phyloP scores from a whole-genome alignment of 2,797 vertebrate genomes.

The Thunnus albacares region DNA sequence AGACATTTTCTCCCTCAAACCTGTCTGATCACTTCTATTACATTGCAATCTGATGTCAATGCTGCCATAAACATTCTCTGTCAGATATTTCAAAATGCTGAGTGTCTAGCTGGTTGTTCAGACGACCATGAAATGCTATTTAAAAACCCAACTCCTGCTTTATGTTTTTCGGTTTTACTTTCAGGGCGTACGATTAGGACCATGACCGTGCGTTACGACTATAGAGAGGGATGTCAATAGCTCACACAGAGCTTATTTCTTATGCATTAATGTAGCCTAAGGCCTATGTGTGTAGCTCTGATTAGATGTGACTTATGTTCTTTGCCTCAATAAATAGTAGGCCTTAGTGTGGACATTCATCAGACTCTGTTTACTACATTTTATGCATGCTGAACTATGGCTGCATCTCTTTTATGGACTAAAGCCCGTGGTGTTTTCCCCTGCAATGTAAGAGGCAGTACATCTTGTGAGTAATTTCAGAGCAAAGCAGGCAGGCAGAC shows the following conservation, averaged over 20 bases:
- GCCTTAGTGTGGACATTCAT: slow-evolving; percentile 70
- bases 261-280: slow-evolving; percentile 71
- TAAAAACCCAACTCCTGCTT: slow-evolving; percentile 64
- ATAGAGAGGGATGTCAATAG: slow-evolving; percentile 68
- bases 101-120: slow-evolving; percentile 58
- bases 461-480: slow-evolving; percentile 67
- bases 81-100: slow-evolving; percentile 59
- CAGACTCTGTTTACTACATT: slow-evolving; percentile 74
- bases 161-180: slow-evolving; percentile 64
- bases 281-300: slow-evolving; percentile 61
- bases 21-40: slow-evolving; percentile 42
- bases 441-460: slow-evolving; percentile 55
- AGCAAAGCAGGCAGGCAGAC: slow-evolving; percentile 36
- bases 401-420: slow-evolving; percentile 70
- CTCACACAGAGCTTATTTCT: slow-evolving; percentile 66
- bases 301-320: slow-evolving; percentile 81
- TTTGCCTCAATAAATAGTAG: slow-evolving; percentile 67
- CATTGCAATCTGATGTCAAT: slow-evolving; percentile 34
- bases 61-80: slow-evolving; percentile 46
- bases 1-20: slow-evolving; percentile 3
- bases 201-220: slow-evolving; percentile 60
- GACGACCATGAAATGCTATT: slow-evolving; percentile 74
- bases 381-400: slow-evolving; percentile 72
- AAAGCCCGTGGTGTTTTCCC: slow-evolving; percentile 62
- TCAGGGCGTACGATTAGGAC: slow-evolving; percentile 64